These are phyloP conservation scores for Lasioglossum villosulum DNA, from an alignment of 2,888 invertebrate species.

Conservation along the genomic window DNA sequence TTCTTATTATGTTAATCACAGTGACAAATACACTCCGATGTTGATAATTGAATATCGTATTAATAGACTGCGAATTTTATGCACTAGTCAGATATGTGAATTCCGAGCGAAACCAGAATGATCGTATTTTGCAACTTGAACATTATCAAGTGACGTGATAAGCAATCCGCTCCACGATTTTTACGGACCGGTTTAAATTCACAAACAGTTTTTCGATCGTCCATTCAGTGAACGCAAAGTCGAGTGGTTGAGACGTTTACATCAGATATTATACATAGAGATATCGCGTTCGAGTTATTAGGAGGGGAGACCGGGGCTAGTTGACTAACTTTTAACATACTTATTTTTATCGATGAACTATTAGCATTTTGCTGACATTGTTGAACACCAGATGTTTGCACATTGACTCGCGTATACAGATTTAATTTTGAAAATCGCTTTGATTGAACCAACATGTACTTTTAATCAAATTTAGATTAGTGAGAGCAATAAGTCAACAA, in stretches of 20 bases:
- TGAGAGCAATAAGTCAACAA: too few relatives aligned
- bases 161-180: neutral
- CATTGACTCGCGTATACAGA: too few relatives aligned
- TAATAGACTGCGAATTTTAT: neutral
- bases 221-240: neutral
- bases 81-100: neutral
- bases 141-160: neutral
- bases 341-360: too few relatives aligned
- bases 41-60: conserved; percentile 4
- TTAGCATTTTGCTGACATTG: too few relatives aligned
- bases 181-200: neutral
- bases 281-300: neutral
- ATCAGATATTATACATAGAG: neutral
- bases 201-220: neutral
- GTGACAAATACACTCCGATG: neutral
- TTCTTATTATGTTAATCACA: neutral
- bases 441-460: too few relatives aligned
- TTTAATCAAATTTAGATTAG: too few relatives aligned
- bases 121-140: conserved; percentile 3
- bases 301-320: too few relatives aligned
- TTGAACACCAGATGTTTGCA: too few relatives aligned
- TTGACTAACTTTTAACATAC: too few relatives aligned
- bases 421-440: too few relatives aligned
- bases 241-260: neutral
- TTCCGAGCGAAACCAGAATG: neutral